Conservation (phyloP, 1,140 invertebrate genomes). For the Ceratitis capitata region DNA sequence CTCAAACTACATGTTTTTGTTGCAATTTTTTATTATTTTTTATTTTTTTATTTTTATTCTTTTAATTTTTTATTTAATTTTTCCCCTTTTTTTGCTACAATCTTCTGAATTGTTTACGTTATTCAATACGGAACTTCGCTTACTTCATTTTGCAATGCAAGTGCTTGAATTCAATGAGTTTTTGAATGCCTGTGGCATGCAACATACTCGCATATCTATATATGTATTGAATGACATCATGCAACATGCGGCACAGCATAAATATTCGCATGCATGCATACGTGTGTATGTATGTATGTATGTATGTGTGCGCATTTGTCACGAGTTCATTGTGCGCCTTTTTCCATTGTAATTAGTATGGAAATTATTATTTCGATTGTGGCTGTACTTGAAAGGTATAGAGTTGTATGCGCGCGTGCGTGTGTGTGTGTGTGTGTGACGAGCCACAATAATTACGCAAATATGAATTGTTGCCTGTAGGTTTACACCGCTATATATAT, state of each 20-base stretch:
- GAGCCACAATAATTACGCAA: slow-evolving; percentile 11
- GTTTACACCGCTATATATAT: background rate
- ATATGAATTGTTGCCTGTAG: background rate
- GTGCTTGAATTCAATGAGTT: background rate
- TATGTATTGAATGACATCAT: background rate
- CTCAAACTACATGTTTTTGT: background rate
- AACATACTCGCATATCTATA: background rate
- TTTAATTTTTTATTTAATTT: too few species aligned
- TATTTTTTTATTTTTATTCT: too few species aligned
- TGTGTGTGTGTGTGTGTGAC: too few species aligned
- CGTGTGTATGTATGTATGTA: background rate
- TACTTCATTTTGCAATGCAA: slow-evolving; percentile 5
- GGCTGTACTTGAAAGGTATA: slow-evolving; percentile 17
- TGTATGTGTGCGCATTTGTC: background rate
- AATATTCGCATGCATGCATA: background rate
- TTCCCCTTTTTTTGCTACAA: background rate
- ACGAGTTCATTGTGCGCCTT: slow-evolving; percentile 34
- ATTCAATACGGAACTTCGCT: slow-evolving; percentile 10
- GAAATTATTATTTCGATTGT: slow-evolving; percentile 38
- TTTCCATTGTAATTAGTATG: slow-evolving; percentile 39
- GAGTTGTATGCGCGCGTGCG: too few species aligned
- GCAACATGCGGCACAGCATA: background rate
- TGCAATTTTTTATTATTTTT: too few species aligned
- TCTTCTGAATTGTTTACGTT: slow-evolving; percentile 11
- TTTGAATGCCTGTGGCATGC: slow-evolving; percentile 8